These are phyloP conservation scores for Brachypodius melanocephalos DNA, from an alignment of 2,113 vertebrate species.

Conservation along the genomic window DNA sequence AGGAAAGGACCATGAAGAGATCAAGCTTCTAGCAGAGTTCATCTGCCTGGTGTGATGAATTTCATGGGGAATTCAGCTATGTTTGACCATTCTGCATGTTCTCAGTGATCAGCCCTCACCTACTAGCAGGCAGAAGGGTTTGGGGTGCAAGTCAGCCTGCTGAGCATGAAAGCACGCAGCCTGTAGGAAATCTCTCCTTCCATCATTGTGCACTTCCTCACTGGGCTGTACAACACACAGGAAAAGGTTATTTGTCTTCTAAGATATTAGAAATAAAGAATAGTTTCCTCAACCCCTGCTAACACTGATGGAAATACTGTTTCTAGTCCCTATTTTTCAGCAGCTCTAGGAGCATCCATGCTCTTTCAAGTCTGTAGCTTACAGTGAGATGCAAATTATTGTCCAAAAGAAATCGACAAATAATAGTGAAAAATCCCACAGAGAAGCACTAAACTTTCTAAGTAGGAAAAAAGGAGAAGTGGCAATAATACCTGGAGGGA, in stretches of 20 bases:
- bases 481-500: not conserved
- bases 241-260: not conserved
- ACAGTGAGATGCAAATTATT: not conserved
- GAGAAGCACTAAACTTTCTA: not conserved
- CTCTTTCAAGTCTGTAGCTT: not conserved
- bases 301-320: not conserved
- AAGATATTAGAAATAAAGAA: not conserved
- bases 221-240: not conserved
- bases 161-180: not conserved
- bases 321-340: not conserved
- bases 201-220: not conserved
- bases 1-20: not conserved
- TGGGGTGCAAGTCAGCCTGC: slow-evolving; percentile 17
- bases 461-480: not conserved
- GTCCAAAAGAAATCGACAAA: not conserved
- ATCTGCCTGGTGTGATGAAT: not conserved
- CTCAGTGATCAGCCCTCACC: not conserved
- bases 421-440: not conserved
- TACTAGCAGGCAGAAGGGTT: not conserved
- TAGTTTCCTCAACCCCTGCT: not conserved
- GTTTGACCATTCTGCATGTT: not conserved
- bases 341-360: not conserved
- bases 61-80: not conserved
- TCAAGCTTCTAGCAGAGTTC: not conserved
- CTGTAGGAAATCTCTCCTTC: not conserved